Percentiles rank a stretch among this genome's conserved stretches.
These are phyloP conservation scores for Incurvaria masculella DNA, from an alignment of 2,888 invertebrate species.

Conservation along the genomic window DNA sequence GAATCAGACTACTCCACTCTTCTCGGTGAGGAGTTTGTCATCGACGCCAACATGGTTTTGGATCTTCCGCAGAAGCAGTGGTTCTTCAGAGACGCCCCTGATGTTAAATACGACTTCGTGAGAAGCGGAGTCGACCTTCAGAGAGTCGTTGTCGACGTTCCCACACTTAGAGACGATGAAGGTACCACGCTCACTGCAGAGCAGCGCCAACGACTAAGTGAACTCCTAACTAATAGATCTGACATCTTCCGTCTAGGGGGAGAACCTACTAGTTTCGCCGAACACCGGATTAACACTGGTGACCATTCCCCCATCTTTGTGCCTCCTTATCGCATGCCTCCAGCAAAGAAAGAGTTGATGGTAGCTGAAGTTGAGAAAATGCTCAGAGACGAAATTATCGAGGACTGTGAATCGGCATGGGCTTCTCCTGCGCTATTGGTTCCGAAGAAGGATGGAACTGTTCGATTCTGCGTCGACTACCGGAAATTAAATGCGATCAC, in stretches of 20 bases:
- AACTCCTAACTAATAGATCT: slow-evolving; percentile 1
- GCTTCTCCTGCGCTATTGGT: slow-evolving; percentile 23
- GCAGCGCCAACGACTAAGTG: neutral
- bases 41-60: slow-evolving; percentile 9
- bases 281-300: slow-evolving; percentile 21
- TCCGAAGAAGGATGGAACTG: slow-evolving; percentile 20
- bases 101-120: neutral
- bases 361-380: slow-evolving; percentile 20
- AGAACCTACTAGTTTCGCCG: slow-evolving; percentile 10
- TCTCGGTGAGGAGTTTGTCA: slow-evolving; percentile 12
- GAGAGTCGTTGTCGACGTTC: neutral
- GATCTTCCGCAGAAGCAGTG: slow-evolving; percentile 7
- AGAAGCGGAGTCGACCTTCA: neutral
- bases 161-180: neutral
- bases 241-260: slow-evolving; percentile 12
- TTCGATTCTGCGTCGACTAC: slow-evolving; percentile 23
- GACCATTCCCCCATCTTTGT: slow-evolving; percentile 21
- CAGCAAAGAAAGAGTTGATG: slow-evolving; percentile 19
- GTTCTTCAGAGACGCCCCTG: slow-evolving; percentile 2
- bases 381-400: slow-evolving; percentile 21
- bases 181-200: neutral
- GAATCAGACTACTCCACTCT: slow-evolving; percentile 8
- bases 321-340: slow-evolving; percentile 22
- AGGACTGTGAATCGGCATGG: slow-evolving; percentile 24
- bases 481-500: slow-evolving; percentile 17